phyloP scores from a whole-genome alignment of 2,888 invertebrate species.

The Amphipyra berbera region DNA sequence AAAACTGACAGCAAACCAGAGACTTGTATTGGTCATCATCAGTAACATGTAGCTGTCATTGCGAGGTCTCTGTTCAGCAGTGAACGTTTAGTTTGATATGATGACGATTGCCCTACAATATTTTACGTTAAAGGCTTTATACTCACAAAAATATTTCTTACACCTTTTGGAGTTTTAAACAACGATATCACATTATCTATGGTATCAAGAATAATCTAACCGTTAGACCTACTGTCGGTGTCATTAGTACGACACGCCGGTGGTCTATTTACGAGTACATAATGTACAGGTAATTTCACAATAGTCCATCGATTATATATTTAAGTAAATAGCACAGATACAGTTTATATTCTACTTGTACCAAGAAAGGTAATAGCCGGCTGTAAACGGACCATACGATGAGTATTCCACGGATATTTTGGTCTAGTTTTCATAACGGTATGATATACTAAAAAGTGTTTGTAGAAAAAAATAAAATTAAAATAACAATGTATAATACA shows the following conservation, averaged over 20 bases:
- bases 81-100: too few species aligned
- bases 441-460: neutral
- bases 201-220: neutral
- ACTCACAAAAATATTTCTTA: too few species aligned
- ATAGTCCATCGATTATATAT: constrained; percentile 56
- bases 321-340: constrained; percentile 61
- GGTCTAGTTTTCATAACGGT: constrained; percentile 1
- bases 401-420: neutral
- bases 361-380: constrained; percentile 56
- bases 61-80: too few species aligned
- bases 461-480: too few species aligned
- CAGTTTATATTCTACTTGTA: constrained; percentile 55
- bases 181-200: neutral
- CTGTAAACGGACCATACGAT: constrained; percentile 18
- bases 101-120: too few species aligned
- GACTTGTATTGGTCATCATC: too few species aligned
- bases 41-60: too few species aligned
- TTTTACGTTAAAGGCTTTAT: too few species aligned
- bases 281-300: constrained; percentile 54
- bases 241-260: constrained; percentile 44
- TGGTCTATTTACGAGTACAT: constrained; percentile 53
- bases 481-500: too few species aligned
- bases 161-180: too few species aligned
- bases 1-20: too few species aligned
- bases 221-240: neutral